Evolutionary conservation across 2,113 vertebrate species (phyloP).

Genomic region (Apodemus sylvaticus): DNA sequence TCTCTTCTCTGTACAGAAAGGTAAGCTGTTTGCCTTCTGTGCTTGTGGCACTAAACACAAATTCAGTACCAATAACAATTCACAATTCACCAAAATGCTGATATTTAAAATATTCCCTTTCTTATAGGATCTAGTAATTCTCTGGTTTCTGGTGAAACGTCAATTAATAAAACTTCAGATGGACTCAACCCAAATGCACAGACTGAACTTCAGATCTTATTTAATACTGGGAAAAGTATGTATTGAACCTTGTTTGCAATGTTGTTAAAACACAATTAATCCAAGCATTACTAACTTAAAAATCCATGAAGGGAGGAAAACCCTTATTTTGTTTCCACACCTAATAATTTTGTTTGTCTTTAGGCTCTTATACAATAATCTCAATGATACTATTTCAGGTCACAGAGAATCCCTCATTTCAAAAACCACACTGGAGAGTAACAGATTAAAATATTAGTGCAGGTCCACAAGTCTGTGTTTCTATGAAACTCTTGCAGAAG

Average conservation of each 20-base stretch:
- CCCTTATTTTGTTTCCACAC: neutral
- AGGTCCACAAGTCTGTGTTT: neutral
- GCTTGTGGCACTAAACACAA: neutral
- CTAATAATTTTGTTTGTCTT: slow-evolving; percentile 21
- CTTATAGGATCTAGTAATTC: slow-evolving; percentile 38
- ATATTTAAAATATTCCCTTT: slow-evolving; percentile 15
- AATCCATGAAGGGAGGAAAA: neutral
- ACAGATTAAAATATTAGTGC: neutral
- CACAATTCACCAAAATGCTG: slow-evolving; percentile 29
- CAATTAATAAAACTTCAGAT: neutral
- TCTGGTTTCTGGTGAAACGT: slow-evolving; percentile 35
- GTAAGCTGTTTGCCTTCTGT: slow-evolving; percentile 50
- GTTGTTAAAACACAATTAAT: neutral
- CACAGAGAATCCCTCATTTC: neutral
- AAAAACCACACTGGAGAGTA: neutral
- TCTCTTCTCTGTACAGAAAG: slow-evolving; percentile 71
- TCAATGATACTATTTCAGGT: neutral
- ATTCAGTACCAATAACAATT: neutral
- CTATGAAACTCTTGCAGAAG: neutral
- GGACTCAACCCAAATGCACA: neutral
- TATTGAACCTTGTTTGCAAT: slow-evolving; percentile 25
- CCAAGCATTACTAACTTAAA: neutral
- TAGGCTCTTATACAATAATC: neutral
- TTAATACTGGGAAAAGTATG: slow-evolving; percentile 72
- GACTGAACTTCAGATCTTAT: slow-evolving; percentile 80